Conservation (phyloP, 2,888 invertebrate genomes). For the Epirrhoe tristata region DNA sequence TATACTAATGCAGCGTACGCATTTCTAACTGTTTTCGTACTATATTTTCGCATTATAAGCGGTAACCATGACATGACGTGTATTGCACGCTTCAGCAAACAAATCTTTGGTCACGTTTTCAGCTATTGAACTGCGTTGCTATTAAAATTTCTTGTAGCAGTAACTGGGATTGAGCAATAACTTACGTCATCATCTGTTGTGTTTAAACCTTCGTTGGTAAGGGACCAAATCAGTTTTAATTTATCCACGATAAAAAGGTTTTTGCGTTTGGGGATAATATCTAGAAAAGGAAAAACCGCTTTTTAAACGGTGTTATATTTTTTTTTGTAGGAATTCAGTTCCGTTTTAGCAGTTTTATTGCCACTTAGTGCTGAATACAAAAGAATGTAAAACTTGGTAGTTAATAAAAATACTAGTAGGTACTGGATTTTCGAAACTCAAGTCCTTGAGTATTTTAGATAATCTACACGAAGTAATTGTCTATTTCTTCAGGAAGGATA, state of each 20-base stretch:
- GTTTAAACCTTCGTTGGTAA: constrained; percentile 54
- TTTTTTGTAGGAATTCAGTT: background rate
- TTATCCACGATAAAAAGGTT: background rate
- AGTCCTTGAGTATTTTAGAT: background rate
- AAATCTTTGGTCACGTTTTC: constrained; percentile 29
- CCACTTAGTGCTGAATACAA: background rate
- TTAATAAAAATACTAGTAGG: background rate
- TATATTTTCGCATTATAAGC: constrained; percentile 27
- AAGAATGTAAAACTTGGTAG: background rate
- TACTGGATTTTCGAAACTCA: background rate
- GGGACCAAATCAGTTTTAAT: constrained; percentile 54
- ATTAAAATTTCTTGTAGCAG: constrained; percentile 24
- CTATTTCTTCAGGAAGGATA: background rate
- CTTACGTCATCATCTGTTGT: background rate
- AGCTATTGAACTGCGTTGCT: constrained; percentile 18
- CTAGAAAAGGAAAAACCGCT: background rate
- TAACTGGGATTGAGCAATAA: constrained; percentile 24
- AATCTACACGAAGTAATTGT: background rate
- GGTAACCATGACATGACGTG: constrained; percentile 26
- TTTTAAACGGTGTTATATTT: background rate
- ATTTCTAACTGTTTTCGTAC: constrained; percentile 7
- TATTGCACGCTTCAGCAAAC: constrained; percentile 27
- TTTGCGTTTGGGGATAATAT: background rate
- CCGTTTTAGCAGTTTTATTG: background rate
- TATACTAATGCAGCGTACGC: background rate